Percentiles rank a stretch among this genome's conserved stretches.
These are phyloP conservation scores for Brachyrhaphis roseni DNA, from an alignment of 2,797 vertebrate species.

Conservation along the genomic window DNA sequence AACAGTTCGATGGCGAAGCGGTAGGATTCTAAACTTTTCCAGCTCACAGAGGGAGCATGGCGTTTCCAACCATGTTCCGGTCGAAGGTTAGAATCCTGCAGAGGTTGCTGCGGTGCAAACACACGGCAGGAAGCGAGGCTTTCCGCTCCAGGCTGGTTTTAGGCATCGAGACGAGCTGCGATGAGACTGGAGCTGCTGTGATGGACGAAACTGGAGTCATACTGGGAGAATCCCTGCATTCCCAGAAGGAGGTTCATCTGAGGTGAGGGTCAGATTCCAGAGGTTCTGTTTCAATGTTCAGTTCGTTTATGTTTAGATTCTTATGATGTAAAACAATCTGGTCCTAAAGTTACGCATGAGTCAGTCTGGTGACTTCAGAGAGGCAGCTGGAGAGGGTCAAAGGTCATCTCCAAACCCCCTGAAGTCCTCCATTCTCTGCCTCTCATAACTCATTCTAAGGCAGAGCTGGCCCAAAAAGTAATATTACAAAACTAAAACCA, in stretches of 20 bases:
- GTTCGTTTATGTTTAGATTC: background rate
- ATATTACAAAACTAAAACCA: background rate
- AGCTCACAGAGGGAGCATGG: background rate
- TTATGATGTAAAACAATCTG: background rate
- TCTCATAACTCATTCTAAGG: background rate
- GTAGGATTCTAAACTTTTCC: background rate
- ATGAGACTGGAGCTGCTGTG: conserved; percentile 95
- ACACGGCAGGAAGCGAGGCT: conserved; percentile 1
- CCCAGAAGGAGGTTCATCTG: conserved; percentile 89
- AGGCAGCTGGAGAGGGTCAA: no score
- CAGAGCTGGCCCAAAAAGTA: background rate
- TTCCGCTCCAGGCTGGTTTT: conserved; percentile 80
- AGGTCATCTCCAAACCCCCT: background rate
- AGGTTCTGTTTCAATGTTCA: background rate
- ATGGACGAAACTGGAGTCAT: conserved; percentile 86
- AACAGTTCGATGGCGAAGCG: background rate
- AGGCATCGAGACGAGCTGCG: conserved; percentile 96
- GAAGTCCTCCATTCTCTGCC: background rate
- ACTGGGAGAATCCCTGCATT: conserved; percentile 90
- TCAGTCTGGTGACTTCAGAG: background rate
- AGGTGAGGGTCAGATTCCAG: conserved; percentile 75
- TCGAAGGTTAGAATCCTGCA: background rate
- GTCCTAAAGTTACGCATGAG: background rate
- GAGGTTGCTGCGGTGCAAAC: conserved; percentile 15
- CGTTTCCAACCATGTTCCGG: conserved; percentile 43